Base-by-base conservation (phyloP, 37 sponge, comb jelly and placozoan species). In the Trichoplax adhaerens region DNA sequence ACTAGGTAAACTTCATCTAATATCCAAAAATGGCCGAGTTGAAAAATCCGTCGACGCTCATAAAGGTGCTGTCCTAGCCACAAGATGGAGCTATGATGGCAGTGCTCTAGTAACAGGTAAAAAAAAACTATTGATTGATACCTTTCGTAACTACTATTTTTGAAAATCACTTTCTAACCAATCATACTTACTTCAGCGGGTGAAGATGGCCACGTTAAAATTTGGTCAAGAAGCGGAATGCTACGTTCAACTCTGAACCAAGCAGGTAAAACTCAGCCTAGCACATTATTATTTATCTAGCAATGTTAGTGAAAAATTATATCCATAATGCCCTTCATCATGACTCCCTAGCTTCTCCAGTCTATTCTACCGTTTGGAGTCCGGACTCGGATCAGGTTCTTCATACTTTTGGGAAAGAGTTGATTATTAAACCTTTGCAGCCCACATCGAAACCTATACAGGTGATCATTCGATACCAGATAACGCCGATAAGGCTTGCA, bases 201-300 rank as follows among this genome's bases (percentile, higher is more conserved):
- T 5, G 96, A 95, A 58, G 96, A 95, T 81, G 96, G 92, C 3
- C 82, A 84, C 29, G 83, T 85, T 3, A 95, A 95, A 69, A 66
- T 95, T 10, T 95, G 96, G 96, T 90, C 91, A n/a, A 68, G 81
- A 65, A 77, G 77, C 2, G 88, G 91, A 55, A 95, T 95, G 96
- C 73, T 90, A 48, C 72, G 96, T 52, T 86, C 86, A 52, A 83
- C 80, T 1, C 83, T 95, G 0, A 80, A 70, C 52, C 96, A 95
- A 75, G 58, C 72, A 12, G 78, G 93, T 74, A 48, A 10, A 56
- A 12, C 62, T 60, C 62, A 60, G 10, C 10, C 62, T 60, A 60
- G 12, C 62, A 60, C 5, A 66, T 7, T 86, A 74, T n/a, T 8
- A 48, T 7, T 48, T 72, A 60, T 3, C 48, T 52, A 70, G 58